phyloP scores from a whole-genome alignment of 2,113 vertebrate genomes.

The Pelmatolapia mariae region DNA sequence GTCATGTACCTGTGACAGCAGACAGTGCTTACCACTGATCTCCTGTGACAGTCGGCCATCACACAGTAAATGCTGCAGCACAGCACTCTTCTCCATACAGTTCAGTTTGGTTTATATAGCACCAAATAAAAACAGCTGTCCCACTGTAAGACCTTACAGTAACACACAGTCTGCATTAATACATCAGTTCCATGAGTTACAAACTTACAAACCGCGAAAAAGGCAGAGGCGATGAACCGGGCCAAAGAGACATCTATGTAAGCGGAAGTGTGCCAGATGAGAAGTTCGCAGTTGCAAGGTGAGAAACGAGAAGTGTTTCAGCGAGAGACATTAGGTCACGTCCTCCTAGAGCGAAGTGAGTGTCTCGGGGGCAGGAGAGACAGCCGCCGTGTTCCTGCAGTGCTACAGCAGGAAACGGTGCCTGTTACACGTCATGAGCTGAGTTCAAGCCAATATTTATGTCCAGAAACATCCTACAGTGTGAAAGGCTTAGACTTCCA shows the following conservation, averaged over 20 bases:
- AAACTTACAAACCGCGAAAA: conserved; percentile 4
- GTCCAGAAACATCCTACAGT: background rate
- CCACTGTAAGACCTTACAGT: background rate
- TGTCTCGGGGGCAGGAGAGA: background rate
- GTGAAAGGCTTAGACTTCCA: background rate
- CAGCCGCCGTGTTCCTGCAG: background rate
- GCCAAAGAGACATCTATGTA: background rate
- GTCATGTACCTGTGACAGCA: background rate
- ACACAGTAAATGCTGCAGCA: background rate
- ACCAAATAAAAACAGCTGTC: background rate
- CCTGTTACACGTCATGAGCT: conserved; percentile 24
- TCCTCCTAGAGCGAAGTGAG: background rate
- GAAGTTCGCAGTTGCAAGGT: conserved; percentile 8
- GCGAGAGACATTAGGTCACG: conserved; percentile 13
- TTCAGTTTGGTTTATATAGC: background rate
- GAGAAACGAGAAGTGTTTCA: conserved; percentile 13
- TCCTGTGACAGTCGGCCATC: background rate
- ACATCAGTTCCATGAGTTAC: background rate
- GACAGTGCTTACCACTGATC: background rate
- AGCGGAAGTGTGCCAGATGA: conserved; percentile 1
- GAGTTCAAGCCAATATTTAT: background rate
- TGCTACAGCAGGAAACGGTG: conserved; percentile 3
- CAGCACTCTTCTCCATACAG: background rate
- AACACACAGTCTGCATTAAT: background rate
- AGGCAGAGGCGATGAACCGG: background rate